phyloP scores from a whole-genome alignment of 2,797 vertebrate genomes.

The Chromis chromis region DNA sequence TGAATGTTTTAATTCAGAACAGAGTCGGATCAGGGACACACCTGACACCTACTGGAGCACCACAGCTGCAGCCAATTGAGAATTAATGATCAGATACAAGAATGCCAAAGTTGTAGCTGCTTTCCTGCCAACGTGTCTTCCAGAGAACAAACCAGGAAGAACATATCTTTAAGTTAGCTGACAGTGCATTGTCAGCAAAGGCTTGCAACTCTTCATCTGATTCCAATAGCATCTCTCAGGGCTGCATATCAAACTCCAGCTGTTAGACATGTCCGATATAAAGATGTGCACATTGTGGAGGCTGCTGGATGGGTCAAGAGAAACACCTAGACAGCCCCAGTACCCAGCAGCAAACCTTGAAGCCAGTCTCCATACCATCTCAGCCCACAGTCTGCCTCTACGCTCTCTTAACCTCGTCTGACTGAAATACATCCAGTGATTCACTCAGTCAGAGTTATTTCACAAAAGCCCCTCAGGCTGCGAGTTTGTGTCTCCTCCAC shows the following conservation, averaged over 20 bases:
- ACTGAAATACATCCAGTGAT: conserved; percentile 40
- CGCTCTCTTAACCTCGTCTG: conserved; percentile 19
- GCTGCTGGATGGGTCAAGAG: conserved; percentile 14
- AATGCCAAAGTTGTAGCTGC: neutral
- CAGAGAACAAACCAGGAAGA: neutral
- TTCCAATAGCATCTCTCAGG: neutral
- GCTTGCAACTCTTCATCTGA: neutral
- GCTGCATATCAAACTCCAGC: conserved; percentile 8
- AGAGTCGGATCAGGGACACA: neutral
- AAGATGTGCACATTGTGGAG: neutral
- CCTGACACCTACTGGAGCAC: conserved; percentile 6
- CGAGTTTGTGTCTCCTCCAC: conserved; percentile 21
- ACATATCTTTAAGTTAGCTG: neutral
- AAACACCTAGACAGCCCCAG: conserved; percentile 14
- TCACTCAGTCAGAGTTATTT: conserved; percentile 37
- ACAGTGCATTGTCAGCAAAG: neutral
- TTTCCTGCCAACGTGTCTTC: neutral
- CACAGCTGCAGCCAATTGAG: conserved; percentile 35
- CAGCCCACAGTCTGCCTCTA: conserved; percentile 9
- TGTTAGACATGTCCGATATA: neutral
- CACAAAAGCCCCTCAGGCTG: conserved; percentile 28
- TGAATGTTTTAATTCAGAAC: neutral
- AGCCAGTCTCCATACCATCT: conserved; percentile 19
- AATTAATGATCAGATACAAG: conserved; percentile 20
- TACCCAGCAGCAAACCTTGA: conserved; percentile 32